Conservation (phyloP, 2,888 invertebrate species). For the Apamea monoglypha region DNA sequence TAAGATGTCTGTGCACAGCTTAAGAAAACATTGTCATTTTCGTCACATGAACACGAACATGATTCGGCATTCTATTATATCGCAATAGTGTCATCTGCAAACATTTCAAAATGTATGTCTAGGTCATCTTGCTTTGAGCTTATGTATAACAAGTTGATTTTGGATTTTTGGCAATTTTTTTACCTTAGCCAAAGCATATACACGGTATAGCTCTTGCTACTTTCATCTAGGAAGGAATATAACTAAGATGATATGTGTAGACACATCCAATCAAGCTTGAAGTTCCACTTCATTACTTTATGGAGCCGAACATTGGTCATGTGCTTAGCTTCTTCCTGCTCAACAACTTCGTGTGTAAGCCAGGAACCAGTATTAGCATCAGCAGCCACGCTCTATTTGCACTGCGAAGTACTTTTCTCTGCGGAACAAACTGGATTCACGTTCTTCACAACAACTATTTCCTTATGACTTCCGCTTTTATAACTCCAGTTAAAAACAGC, state of each 20-base stretch:
- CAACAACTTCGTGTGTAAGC: slow-evolving; percentile 34
- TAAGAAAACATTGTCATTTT: slow-evolving; percentile 49
- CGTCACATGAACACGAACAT: slow-evolving; percentile 48
- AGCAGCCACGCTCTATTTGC: slow-evolving; percentile 55
- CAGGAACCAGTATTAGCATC: slow-evolving; percentile 60
- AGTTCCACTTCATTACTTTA: slow-evolving; percentile 47
- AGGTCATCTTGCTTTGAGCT: slow-evolving; percentile 53
- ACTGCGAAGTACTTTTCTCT: slow-evolving; percentile 48
- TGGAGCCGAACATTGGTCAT: slow-evolving; percentile 24
- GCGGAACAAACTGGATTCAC: slow-evolving; percentile 51
- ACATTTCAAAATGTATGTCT: slow-evolving; percentile 64
- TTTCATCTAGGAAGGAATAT: slow-evolving; percentile 13
- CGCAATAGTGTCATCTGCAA: slow-evolving; percentile 59
- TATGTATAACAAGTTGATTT: slow-evolving; percentile 12
- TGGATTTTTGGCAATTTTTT: slow-evolving; percentile 1
- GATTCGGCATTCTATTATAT: slow-evolving; percentile 41
- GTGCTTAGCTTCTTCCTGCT: slow-evolving; percentile 43
- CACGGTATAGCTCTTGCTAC: not conserved
- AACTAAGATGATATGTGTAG: slow-evolving; percentile 16
- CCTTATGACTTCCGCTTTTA: slow-evolving; percentile 57
- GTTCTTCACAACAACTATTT: slow-evolving; percentile 46
- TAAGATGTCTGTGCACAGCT: not conserved
- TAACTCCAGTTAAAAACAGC: slow-evolving; percentile 38
- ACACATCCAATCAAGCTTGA: slow-evolving; percentile 40
- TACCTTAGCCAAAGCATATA: not conserved